Percentiles rank a stretch among this genome's conserved stretches.
Evolutionary conservation across 2,113 vertebrate species (phyloP).

Genomic region (Diadophis punctatus): DNA sequence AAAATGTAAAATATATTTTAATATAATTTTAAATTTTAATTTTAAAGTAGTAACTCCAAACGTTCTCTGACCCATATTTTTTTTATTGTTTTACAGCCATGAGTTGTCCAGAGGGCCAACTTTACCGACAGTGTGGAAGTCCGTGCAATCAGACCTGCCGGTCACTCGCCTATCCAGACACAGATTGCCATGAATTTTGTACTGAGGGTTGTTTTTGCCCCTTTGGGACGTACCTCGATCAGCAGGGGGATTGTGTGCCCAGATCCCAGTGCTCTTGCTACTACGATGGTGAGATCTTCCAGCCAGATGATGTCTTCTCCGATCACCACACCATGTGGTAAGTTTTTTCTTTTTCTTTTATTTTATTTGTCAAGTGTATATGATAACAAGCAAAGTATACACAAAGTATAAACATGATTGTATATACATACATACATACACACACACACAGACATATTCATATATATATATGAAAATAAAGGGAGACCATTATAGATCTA

Average conservation of each 20-base stretch:
- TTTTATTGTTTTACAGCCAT: conserved; percentile 68
- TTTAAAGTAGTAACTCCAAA: not conserved
- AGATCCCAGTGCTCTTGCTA: conserved; percentile 85
- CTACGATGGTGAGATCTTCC: conserved; percentile 89
- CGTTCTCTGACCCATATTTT: not conserved
- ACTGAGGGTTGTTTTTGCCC: conserved; percentile 94
- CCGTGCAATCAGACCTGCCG: conserved; percentile 85
- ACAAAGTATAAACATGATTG: no score
- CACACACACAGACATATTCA: no score
- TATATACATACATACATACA: no score
- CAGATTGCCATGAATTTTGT: conserved; percentile 73
- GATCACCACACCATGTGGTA: conserved; percentile 89
- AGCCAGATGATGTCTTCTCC: conserved; percentile 86
- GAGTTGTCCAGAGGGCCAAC: conserved; percentile 77
- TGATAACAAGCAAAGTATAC: no score
- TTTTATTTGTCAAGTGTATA: no score
- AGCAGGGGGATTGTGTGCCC: conserved; percentile 80
- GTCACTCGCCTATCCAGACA: conserved; percentile 80
- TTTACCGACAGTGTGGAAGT: conserved; percentile 81
- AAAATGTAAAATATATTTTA: no score
- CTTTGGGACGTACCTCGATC: conserved; percentile 75
- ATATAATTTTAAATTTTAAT: no score
- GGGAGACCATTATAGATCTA: no score
- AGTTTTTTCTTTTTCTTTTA: no score
- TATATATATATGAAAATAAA: no score